Percentiles rank a stretch among this genome's conserved stretches.
These are phyloP conservation scores for Oxygymnocypris stewartii DNA, from an alignment of 2,113 vertebrate species.

Conservation along the genomic window DNA sequence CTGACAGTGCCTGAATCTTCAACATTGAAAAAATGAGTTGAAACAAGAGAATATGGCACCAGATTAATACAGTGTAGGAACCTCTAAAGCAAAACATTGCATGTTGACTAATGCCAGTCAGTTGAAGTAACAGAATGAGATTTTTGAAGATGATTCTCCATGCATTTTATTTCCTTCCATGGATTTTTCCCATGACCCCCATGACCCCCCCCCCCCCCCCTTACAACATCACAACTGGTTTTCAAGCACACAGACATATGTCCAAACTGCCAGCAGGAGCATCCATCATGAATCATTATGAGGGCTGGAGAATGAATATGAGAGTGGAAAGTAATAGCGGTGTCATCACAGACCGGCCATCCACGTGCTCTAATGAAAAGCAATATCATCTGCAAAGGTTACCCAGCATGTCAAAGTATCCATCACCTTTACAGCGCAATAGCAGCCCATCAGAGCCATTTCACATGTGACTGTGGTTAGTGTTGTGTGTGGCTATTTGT, in stretches of 20 bases:
- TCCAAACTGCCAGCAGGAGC: background rate
- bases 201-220: no score
- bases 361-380: constrained; percentile 60
- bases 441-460: background rate
- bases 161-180: background rate
- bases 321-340: constrained; percentile 62
- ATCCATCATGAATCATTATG: constrained; percentile 36
- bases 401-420: constrained; percentile 44
- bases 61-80: no score
- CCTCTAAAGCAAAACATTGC: no score
- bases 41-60: no score
- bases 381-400: constrained; percentile 55
- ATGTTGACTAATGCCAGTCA: no score
- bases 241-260: background rate
- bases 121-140: background rate
- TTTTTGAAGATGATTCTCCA: background rate
- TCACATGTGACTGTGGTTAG: background rate
- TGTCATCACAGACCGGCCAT: constrained; percentile 51
- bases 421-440: constrained; percentile 15
- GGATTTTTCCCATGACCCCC: background rate
- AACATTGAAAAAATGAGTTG: no score
- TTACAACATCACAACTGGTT: background rate
- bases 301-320: constrained; percentile 17
- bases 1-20: background rate
- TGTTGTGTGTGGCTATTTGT: background rate